Evolutionary conservation across 2,888 invertebrate genomes (phyloP).

Genomic region (Omphaloscelis lunosa): DNA sequence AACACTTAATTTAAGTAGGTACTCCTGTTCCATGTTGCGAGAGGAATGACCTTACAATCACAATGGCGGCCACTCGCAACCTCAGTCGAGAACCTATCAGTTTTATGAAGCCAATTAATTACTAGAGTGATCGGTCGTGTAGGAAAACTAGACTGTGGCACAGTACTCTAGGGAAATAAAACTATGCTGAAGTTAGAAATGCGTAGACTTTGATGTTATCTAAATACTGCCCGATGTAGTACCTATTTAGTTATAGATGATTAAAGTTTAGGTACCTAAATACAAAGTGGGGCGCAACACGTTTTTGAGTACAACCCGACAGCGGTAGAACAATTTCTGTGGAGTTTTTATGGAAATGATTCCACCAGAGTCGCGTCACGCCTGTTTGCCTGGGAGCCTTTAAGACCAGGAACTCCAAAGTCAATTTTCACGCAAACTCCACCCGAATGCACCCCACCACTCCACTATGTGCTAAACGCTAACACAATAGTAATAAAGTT

Average conservation of each 20-base stretch:
- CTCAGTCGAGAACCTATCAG: slow-evolving; percentile 30
- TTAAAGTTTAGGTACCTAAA: neutral
- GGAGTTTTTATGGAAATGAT: too few species aligned
- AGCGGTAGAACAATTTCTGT: too few species aligned
- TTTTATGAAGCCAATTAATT: slow-evolving; percentile 49
- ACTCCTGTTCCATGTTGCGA: slow-evolving; percentile 25
- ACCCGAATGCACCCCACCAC: too few species aligned
- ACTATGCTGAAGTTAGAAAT: slow-evolving; percentile 4
- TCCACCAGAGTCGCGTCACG: too few species aligned
- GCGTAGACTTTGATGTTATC: neutral
- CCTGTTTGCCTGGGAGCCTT: too few species aligned
- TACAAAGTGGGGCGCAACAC: neutral
- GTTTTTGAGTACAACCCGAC: neutral
- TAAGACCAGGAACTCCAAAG: too few species aligned
- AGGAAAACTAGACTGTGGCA: neutral
- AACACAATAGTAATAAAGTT: too few species aligned
- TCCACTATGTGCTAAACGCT: too few species aligned
- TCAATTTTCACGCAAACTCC: too few species aligned
- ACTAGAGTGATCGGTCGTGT: slow-evolving; percentile 11
- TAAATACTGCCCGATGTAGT: slow-evolving; percentile 1
- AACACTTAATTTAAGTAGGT: slow-evolving; percentile 38
- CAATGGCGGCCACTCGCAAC: slow-evolving; percentile 17
- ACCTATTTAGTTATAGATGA: neutral
- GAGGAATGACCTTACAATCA: slow-evolving; percentile 41
- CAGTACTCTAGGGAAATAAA: slow-evolving; percentile 31